A percentile compares a stretch with the other conserved stretches of the same genome.
Evolutionary conservation across 2,888 invertebrate species (phyloP).

Genomic region (Amphipoea lucens): DNA sequence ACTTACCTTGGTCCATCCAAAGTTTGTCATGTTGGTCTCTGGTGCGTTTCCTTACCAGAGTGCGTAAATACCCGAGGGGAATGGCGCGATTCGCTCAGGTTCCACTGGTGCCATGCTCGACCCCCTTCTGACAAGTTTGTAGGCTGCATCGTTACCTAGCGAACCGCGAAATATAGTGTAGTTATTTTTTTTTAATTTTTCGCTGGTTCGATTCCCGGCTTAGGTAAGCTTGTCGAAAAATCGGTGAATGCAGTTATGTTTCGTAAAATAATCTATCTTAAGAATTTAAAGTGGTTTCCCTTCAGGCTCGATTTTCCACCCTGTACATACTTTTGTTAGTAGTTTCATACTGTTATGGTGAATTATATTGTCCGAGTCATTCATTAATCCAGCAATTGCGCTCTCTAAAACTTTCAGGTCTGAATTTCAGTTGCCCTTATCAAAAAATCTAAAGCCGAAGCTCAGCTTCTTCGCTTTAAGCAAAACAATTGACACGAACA

Average conservation of each 20-base stretch:
- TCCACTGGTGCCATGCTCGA: too few species aligned
- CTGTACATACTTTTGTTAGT: not conserved
- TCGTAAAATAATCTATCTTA: not conserved
- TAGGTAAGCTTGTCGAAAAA: too few species aligned
- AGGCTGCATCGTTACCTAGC: too few species aligned
- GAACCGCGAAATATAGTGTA: too few species aligned
- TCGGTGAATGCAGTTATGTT: not conserved
- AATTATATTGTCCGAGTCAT: not conserved
- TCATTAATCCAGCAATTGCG: not conserved
- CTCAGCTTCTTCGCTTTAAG: slow-evolving; percentile 66
- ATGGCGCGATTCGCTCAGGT: too few species aligned
- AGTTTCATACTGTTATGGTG: not conserved
- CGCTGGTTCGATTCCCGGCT: too few species aligned
- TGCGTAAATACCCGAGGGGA: too few species aligned
- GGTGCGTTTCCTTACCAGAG: too few species aligned
- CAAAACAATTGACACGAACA: slow-evolving; percentile 74
- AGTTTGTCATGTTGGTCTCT: too few species aligned
- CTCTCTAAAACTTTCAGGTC: not conserved
- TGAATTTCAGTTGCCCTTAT: not conserved
- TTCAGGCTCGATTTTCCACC: not conserved
- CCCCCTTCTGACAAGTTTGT: too few species aligned
- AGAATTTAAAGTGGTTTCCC: not conserved
- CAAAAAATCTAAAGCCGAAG: not conserved
- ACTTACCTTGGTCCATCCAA: too few species aligned
- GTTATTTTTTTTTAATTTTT: too few species aligned